Conservation (phyloP, 1,140 invertebrate genomes). For the Luehdorfia chinensis region DNA sequence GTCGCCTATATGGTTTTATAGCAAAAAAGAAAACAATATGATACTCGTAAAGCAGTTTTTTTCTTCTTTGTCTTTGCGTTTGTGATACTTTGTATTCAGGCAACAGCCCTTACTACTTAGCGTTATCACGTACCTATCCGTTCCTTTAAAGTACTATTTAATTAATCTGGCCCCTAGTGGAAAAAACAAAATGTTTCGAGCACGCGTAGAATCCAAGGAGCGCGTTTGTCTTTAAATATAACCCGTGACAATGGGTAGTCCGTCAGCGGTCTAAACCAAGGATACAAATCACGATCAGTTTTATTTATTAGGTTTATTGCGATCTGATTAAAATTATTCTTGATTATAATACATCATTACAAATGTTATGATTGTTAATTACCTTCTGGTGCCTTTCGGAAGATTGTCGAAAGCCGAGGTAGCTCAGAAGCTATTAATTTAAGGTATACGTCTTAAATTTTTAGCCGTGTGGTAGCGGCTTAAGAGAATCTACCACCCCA, state of each 20-base stretch:
- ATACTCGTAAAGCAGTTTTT: background rate
- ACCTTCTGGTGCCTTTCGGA: too few relatives aligned
- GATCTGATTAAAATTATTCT: slow-evolving; percentile 10
- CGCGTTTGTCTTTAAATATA: slow-evolving; percentile 54
- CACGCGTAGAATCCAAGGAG: slow-evolving; percentile 38
- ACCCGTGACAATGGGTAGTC: slow-evolving; percentile 58
- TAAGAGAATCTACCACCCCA: too few relatives aligned
- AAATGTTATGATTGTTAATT: background rate
- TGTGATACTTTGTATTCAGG: background rate
- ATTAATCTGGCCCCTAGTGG: slow-evolving; percentile 28
- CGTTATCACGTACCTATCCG: slow-evolving; percentile 33
- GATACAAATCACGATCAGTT: slow-evolving; percentile 23
- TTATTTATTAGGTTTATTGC: slow-evolving; percentile 1
- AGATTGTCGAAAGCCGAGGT: too few relatives aligned
- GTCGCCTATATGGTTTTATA: too few relatives aligned
- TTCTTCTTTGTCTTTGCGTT: background rate
- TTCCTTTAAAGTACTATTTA: slow-evolving; percentile 39
- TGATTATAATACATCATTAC: background rate
- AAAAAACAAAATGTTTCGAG: slow-evolving; percentile 27
- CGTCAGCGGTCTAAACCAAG: slow-evolving; percentile 45
- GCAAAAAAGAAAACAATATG: background rate
- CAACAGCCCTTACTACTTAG: slow-evolving; percentile 29
- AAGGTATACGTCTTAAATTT: too few relatives aligned
- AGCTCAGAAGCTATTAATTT: too few relatives aligned
- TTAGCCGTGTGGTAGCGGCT: too few relatives aligned